These are phyloP conservation scores for Heliconius hewitsoni DNA, from an alignment of 1,140 invertebrate genomes.

Conservation along the genomic window DNA sequence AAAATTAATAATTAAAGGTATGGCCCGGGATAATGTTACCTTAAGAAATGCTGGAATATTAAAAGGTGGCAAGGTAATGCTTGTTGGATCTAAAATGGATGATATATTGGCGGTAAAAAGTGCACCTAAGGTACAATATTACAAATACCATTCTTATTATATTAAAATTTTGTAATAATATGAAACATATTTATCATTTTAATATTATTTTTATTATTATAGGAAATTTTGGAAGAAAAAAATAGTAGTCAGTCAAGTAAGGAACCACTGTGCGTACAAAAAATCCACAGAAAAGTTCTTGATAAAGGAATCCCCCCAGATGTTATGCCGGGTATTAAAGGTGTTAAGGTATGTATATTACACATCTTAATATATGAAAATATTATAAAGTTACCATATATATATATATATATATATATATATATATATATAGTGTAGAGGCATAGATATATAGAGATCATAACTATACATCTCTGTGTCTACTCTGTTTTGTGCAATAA, in stretches of 20 bases:
- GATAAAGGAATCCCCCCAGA: conserved; percentile 96
- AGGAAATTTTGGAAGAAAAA: conserved; percentile 82
- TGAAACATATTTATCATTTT: no score
- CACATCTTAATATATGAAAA: not conserved
- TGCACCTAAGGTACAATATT: conserved; percentile 66
- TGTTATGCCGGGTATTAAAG: conserved; percentile 93
- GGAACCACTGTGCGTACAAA: conserved; percentile 92
- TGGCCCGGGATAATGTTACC: conserved; percentile 93
- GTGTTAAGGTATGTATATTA: conserved; percentile 84
- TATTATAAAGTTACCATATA: no score
- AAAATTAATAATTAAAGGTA: conserved; percentile 95
- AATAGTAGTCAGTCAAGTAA: conserved; percentile 82
- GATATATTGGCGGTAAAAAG: conserved; percentile 92
- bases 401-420: no score
- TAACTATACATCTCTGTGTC: no score
- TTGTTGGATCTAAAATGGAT: conserved; percentile 95
- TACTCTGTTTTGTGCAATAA: no score
- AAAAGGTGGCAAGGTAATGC: conserved; percentile 94
- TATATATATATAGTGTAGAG: no score
- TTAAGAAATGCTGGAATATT: conserved; percentile 90
- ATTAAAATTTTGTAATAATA: not conserved
- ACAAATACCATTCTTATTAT: not conserved
- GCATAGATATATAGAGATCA: no score
- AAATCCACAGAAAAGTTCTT: conserved; percentile 93
- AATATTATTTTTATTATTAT: conserved; percentile 20